Percentiles rank a stretch among this genome's conserved stretches.
phyloP scores from a whole-genome alignment of 1,140 invertebrate genomes.

The Pogonomyrmex californicus region DNA sequence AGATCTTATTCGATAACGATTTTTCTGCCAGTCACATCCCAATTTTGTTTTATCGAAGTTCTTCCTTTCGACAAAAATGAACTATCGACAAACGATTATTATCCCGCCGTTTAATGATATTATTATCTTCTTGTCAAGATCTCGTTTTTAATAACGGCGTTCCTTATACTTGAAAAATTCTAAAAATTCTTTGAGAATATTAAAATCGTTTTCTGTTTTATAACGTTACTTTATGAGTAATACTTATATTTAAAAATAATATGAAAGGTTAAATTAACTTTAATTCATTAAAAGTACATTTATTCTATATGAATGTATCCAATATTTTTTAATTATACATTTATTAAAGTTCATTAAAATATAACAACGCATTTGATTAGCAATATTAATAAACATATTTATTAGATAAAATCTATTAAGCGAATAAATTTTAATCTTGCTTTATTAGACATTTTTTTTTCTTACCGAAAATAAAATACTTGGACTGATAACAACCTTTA shows the following conservation, averaged over 20 bases:
- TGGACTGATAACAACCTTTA: constrained; percentile 56
- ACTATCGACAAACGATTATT: constrained; percentile 34
- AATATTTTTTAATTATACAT: not conserved
- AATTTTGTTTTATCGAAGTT: constrained; percentile 28
- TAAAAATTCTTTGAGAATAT: not conserved
- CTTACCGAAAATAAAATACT: constrained; percentile 45
- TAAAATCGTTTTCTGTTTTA: not conserved
- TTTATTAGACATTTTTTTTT: not conserved
- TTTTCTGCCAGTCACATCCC: constrained; percentile 26
- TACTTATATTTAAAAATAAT: constrained; percentile 13
- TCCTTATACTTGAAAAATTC: not conserved
- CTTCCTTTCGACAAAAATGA: not conserved
- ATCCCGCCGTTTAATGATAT: constrained; percentile 24
- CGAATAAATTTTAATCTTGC: constrained; percentile 11
- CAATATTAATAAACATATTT: not conserved
- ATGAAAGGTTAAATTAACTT: not conserved
- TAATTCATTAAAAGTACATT: constrained; percentile 10
- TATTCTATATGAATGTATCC: not conserved
- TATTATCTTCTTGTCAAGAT: constrained; percentile 16
- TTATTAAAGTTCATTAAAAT: not conserved
- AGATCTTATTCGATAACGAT: constrained; percentile 60
- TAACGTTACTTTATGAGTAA: not conserved
- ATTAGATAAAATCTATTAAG: not conserved
- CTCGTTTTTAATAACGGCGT: constrained; percentile 7
- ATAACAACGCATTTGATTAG: not conserved